Evolutionary conservation across 2,888 invertebrate species (phyloP).

Genomic region (Kuschelorhynchus macadamiae): DNA sequence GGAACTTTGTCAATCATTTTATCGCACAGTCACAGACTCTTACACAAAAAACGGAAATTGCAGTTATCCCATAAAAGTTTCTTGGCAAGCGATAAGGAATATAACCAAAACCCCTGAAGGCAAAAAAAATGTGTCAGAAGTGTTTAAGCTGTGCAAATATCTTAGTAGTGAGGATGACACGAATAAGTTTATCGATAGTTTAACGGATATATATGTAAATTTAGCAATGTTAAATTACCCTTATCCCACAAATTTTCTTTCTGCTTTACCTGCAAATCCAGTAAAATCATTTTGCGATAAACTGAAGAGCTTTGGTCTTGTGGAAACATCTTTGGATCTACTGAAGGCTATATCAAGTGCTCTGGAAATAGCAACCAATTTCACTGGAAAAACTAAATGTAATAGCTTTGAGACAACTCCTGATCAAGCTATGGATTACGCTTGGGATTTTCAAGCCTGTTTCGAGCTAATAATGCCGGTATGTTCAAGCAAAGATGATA

Average conservation of each 20-base stretch:
- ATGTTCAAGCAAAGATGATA: constrained; percentile 81
- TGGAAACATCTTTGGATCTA: constrained; percentile 68
- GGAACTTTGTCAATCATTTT: constrained; percentile 83
- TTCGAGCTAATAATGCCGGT: constrained; percentile 98
- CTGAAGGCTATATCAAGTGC: constrained; percentile 78
- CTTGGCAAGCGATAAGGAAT: constrained; percentile 85
- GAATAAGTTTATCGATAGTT: constrained; percentile 76
- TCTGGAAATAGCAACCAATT: constrained; percentile 85
- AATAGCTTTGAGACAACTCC: constrained; percentile 75
- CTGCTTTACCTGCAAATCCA: constrained; percentile 88
- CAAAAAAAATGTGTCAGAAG: constrained; percentile 75
- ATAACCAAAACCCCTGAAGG: constrained; percentile 49
- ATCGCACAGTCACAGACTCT: constrained; percentile 83
- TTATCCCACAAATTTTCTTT: constrained; percentile 86
- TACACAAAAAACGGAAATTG: constrained; percentile 77
- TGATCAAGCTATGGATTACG: constrained; percentile 75
- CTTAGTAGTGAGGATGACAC: constrained; percentile 73
- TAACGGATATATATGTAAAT: constrained; percentile 81
- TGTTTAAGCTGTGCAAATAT: constrained; percentile 85
- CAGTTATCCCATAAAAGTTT: constrained; percentile 78
- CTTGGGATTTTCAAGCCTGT: constrained; percentile 91
- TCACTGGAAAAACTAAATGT: constrained; percentile 80
- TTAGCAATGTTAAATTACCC: constrained; percentile 98
- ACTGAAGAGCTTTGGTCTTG: constrained; percentile 60
- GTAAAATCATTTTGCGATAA: constrained; percentile 77